Evolutionary conservation across 2,888 invertebrate species (phyloP).

Genomic region (Lepeophtheirus nordmannii): DNA sequence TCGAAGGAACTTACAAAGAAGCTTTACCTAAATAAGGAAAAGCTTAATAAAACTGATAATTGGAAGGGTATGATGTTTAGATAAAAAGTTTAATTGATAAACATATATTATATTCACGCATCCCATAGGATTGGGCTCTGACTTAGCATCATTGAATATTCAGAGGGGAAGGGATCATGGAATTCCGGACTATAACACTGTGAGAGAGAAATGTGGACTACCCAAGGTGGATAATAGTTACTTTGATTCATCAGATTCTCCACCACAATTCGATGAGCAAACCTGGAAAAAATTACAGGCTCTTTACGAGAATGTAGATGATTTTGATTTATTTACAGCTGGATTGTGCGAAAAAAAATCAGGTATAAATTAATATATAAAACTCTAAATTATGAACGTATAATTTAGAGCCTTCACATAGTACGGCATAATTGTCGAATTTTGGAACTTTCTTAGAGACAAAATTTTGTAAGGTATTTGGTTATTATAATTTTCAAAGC

Average conservation of each 20-base stretch:
- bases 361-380: too few species aligned
- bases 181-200: slow-evolving; percentile 9
- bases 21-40: slow-evolving; percentile 14
- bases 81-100: background rate
- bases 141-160: slow-evolving; percentile 25
- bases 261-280: background rate
- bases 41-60: background rate
- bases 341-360: background rate
- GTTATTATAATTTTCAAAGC: too few species aligned
- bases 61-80: background rate
- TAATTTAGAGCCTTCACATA: too few species aligned
- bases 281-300: background rate
- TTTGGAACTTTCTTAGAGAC: too few species aligned
- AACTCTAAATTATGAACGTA: too few species aligned
- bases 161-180: slow-evolving; percentile 26
- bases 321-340: slow-evolving; percentile 18
- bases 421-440: too few species aligned
- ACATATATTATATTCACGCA: background rate
- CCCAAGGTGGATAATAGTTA: background rate
- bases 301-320: slow-evolving; percentile 12
- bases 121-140: background rate
- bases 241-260: background rate
- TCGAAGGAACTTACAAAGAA: slow-evolving; percentile 12
- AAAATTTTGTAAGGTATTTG: too few species aligned
- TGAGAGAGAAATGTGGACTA: slow-evolving; percentile 1